Evolutionary conservation across 2,797 vertebrate species (phyloP).

Genomic region (Carduelis carduelis): DNA sequence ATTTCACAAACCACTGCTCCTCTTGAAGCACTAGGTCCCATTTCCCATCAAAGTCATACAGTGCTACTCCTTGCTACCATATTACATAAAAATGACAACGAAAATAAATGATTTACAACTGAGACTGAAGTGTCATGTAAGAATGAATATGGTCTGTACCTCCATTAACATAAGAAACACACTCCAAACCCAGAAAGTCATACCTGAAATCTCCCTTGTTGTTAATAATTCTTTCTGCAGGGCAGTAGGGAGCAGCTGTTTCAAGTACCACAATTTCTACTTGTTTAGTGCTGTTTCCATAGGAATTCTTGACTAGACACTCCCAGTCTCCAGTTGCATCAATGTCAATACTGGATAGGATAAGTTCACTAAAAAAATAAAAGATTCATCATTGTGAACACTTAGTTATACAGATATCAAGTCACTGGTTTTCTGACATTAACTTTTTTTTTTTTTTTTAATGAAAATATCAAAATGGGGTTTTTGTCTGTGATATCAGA

Average conservation of each 20-base stretch:
- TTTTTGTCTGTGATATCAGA: neutral
- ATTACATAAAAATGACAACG: neutral
- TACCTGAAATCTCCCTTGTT: slow-evolving; percentile 95
- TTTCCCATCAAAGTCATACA: neutral
- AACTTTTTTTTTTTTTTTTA: neutral
- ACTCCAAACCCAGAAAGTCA: neutral
- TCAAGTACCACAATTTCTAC: slow-evolving; percentile 91
- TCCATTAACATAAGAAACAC: neutral
- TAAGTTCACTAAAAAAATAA: slow-evolving; percentile 81
- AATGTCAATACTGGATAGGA: slow-evolving; percentile 86
- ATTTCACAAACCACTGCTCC: neutral
- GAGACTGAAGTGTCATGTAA: neutral
- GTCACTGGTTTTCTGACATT: neutral
- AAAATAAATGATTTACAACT: neutral
- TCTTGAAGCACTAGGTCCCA: neutral
- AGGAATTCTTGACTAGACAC: slow-evolving; percentile 87
- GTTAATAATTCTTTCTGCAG: slow-evolving; percentile 85
- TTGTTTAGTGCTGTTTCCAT: slow-evolving; percentile 83
- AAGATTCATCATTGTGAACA: neutral
- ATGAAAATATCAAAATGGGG: neutral
- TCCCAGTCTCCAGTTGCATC: slow-evolving; percentile 86
- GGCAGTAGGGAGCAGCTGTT: slow-evolving; percentile 85
- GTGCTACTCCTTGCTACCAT: neutral
- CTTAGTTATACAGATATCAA: neutral
- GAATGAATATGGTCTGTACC: neutral